These are phyloP conservation scores for Brotula barbata DNA, from an alignment of 2,797 vertebrate genomes.

Conservation along the genomic window DNA sequence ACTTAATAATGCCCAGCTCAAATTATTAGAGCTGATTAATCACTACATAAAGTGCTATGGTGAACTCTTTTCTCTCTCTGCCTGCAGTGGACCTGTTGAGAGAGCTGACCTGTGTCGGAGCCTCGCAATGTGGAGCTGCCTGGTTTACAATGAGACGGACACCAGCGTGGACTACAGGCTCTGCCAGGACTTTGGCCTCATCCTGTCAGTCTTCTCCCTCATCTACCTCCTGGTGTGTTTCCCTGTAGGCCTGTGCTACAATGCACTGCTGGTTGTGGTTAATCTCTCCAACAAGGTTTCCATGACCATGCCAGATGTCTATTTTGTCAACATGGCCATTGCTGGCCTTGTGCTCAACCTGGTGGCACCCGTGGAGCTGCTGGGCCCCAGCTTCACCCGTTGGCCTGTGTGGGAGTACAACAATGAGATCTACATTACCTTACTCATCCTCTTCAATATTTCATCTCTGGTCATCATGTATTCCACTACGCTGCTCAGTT, in stretches of 20 bases:
- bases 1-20: not conserved
- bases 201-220: slow-evolving; percentile 88
- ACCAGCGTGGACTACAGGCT: slow-evolving; percentile 80
- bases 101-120: slow-evolving; percentile 61
- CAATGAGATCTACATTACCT: slow-evolving; percentile 89
- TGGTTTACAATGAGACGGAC: slow-evolving; percentile 85
- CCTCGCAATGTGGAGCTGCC: slow-evolving; percentile 94
- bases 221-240: slow-evolving; percentile 93
- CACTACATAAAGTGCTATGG: not conserved
- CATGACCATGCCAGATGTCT: slow-evolving; percentile 98
- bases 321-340: slow-evolving; percentile 96
- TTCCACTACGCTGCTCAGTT: slow-evolving; percentile 91
- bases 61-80: slow-evolving; percentile 35
- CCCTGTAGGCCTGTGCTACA: slow-evolving; percentile 92
- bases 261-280: slow-evolving; percentile 88
- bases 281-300: slow-evolving; percentile 93
- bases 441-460: slow-evolving; percentile 95
- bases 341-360: slow-evolving; percentile 91
- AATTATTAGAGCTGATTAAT: not conserved
- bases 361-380: slow-evolving; percentile 87
- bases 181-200: slow-evolving; percentile 91
- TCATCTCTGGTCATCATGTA: slow-evolving; percentile 95
- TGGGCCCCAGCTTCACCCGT: slow-evolving; percentile 86
- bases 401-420: slow-evolving; percentile 91
- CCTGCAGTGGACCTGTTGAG: slow-evolving; percentile 81